Base-by-base conservation (phyloP, 2,888 invertebrate species). In the Aquatica leii region DNA sequence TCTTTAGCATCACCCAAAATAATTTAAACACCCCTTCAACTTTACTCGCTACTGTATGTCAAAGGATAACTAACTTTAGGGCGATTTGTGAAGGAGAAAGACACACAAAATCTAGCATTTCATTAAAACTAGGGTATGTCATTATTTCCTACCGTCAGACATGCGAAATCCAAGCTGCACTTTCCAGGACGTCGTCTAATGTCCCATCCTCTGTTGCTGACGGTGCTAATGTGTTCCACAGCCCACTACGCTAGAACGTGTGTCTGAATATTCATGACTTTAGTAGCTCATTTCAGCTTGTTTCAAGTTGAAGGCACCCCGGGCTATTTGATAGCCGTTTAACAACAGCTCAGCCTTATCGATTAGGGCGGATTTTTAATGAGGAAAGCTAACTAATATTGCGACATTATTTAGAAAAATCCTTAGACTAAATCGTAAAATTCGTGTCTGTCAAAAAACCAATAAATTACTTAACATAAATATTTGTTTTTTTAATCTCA, bases 301-400 rank as follows among this genome's bases (percentile, higher is more conserved):
- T 69, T 69, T 68, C 65, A 65, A 67, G 66, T 66, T 67, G 65
- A 60, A 65, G 60, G 65, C 66, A 65, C 63, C 66, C 68, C 63
- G 61, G 65, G 68, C 68, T 68, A 67, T 69, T 69, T 68, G 69
- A 68, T 69, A 69, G 69, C 69, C 69, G 68, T 69, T 69, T 69
- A 71, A 71, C 67, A 61, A 65, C 66, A 62, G 70, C 67, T 68
- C 72, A 62, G 69, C 72, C 71, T 69, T 68, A 72, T 72, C 72
- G 72, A 72, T 71, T 71, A 71, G 69, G 68, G 69, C 60, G 68
- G 69, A 71, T 70, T 70, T 70, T 70, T 70, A 70, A 70, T 70
- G 64, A 65, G 67, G 50, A 49, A 59, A 52, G 51, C 56, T 60
- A 60, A 64, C 56, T 64, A 64, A 64, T 59, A 64, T 60, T 46